Conservation (phyloP, 2,888 invertebrate species). For the Sminthurides aquaticus region DNA sequence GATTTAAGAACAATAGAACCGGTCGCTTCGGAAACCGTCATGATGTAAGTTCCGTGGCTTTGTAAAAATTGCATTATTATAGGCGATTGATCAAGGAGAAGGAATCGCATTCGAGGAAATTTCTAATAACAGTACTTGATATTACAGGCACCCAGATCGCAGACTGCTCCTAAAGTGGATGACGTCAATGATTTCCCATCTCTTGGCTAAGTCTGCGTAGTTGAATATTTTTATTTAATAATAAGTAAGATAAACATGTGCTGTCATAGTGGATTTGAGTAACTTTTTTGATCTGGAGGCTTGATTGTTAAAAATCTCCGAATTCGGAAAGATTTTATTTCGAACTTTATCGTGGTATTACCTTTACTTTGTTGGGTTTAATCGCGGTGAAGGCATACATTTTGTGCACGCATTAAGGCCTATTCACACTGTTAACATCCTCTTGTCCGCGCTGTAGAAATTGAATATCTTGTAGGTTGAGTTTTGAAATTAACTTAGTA, state of each 20-base stretch:
- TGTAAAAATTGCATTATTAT: background rate
- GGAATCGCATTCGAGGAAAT: background rate
- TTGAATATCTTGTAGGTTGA: no score
- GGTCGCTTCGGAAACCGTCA: constrained; percentile 40
- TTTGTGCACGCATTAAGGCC: background rate
- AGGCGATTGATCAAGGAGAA: background rate
- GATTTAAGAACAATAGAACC: constrained; percentile 15
- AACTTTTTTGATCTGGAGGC: constrained; percentile 22
- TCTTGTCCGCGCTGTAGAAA: no score
- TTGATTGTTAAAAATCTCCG: constrained; percentile 1
- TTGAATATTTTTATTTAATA: constrained; percentile 24
- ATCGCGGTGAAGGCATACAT: background rate
- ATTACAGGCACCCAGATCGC: constrained; percentile 30
- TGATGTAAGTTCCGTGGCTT: constrained; percentile 35
- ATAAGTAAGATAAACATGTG: constrained; percentile 18
- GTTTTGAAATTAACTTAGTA: no score
- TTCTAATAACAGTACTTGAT: background rate
- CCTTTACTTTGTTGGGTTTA: background rate
- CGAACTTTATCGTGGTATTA: background rate
- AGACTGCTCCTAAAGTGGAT: constrained; percentile 71
- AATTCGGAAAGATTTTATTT: background rate
- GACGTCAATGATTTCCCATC: constrained; percentile 94
- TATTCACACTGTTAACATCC: background rate
- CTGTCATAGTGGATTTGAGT: constrained; percentile 15
- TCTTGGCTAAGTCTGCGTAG: constrained; percentile 57